phyloP scores from a whole-genome alignment of 2,888 invertebrate species.

The Sinopyrophorus schimmeli region DNA sequence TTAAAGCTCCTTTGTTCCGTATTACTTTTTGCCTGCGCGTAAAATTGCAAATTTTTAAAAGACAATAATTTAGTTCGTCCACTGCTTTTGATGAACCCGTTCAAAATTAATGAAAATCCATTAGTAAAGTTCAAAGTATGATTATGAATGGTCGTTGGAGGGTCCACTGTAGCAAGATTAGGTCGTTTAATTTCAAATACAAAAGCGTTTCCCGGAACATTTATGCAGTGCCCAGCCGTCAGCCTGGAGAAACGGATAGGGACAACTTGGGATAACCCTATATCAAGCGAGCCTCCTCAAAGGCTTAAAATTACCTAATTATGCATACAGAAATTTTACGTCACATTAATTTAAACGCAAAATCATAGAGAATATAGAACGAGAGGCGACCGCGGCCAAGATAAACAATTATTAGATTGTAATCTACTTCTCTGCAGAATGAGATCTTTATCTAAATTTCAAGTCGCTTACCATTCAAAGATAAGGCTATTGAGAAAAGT shows the following conservation, averaged over 20 bases:
- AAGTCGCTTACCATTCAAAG: conserved; percentile 10
- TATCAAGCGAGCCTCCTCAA: conserved; percentile 16
- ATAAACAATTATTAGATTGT: conserved; percentile 20
- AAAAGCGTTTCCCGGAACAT: conserved; percentile 18
- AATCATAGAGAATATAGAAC: conserved; percentile 23
- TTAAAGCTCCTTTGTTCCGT: no score
- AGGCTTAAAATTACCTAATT: conserved; percentile 22
- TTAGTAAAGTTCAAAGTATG: conserved; percentile 18
- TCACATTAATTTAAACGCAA: conserved; percentile 15
- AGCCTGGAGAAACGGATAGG: conserved; percentile 10
- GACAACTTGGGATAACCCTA: conserved; percentile 22
- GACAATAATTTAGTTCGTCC: background rate
- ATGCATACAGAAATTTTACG: conserved; percentile 20
- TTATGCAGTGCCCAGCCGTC: conserved; percentile 15
- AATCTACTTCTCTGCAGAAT: conserved; percentile 5
- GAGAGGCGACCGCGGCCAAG: conserved; percentile 1
- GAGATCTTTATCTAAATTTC: conserved; percentile 16
- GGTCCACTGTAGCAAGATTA: conserved; percentile 16
- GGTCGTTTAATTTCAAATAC: conserved; percentile 25
- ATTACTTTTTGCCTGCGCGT: no score
- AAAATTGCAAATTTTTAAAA: no score
- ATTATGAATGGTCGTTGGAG: conserved; percentile 20
- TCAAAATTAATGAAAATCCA: conserved; percentile 20
- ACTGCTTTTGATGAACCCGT: conserved; percentile 4
- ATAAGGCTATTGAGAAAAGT: conserved; percentile 11